phyloP scores from a whole-genome alignment of 1,140 invertebrate species.

The Rhopalosiphum padi region DNA sequence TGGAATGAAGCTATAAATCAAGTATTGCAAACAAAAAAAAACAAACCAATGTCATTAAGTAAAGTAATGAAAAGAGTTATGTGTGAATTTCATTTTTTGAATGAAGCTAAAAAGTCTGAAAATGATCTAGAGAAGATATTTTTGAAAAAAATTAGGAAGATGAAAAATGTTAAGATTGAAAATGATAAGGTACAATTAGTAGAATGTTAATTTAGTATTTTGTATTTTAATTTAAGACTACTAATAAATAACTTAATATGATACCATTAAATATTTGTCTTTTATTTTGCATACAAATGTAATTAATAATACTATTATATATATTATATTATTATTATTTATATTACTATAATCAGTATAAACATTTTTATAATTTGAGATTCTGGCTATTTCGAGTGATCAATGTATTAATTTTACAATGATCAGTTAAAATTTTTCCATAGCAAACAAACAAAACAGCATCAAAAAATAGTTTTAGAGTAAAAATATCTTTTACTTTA shows the following conservation, averaged over 20 bases:
- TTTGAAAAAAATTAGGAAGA: conserved; percentile 42
- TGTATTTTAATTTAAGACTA: background rate
- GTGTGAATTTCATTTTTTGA: conserved; percentile 45
- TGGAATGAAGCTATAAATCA: conserved; percentile 48
- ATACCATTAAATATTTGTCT: background rate
- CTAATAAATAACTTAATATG: background rate
- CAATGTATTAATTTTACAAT: background rate
- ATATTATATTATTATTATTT: too few species aligned
- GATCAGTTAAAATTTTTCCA: background rate
- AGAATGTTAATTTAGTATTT: background rate
- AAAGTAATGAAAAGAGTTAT: conserved; percentile 49
- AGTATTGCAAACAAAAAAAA: conserved; percentile 37
- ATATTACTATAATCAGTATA: background rate
- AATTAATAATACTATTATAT: too few species aligned
- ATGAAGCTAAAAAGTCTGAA: conserved; percentile 36
- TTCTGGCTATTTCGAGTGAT: background rate
- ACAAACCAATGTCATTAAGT: background rate
- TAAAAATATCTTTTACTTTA: too few species aligned
- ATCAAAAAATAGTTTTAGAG: too few species aligned
- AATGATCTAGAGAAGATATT: conserved; percentile 45
- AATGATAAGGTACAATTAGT: conserved; percentile 52
- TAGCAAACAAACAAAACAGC: too few species aligned
- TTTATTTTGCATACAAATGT: too few species aligned
- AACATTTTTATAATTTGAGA: background rate
- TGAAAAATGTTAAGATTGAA: conserved; percentile 30